Conservation (phyloP, 2,888 invertebrate species). For the Rhingia campestris region DNA sequence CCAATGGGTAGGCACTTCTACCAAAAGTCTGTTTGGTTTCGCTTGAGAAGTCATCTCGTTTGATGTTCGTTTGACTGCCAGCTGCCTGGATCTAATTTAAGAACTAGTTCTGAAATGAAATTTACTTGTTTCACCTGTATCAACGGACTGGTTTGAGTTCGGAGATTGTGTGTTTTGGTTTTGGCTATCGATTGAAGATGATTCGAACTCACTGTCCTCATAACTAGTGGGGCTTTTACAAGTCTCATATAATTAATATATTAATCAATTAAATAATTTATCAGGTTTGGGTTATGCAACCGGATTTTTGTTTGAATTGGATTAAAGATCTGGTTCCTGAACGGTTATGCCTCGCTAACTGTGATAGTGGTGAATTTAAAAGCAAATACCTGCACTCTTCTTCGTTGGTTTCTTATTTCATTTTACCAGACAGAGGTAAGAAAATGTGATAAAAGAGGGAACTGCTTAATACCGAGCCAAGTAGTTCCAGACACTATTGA, state of each 20-base stretch:
- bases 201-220: neutral
- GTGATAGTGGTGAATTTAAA: too few species aligned
- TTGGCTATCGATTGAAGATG: constrained; percentile 4
- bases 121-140: neutral
- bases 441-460: too few species aligned
- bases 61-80: neutral
- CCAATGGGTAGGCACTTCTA: neutral
- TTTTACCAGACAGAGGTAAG: too few species aligned
- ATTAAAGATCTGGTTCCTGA: too few species aligned
- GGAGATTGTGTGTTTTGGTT: neutral
- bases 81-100: neutral
- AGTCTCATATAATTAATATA: neutral
- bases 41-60: constrained; percentile 1
- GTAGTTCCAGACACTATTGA: too few species aligned
- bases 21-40: constrained; percentile 10
- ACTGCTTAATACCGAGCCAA: too few species aligned
- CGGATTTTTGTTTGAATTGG: neutral
- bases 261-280: neutral
- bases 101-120: constrained; percentile 8
- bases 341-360: too few species aligned
- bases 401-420: too few species aligned
- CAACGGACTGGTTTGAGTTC: neutral
- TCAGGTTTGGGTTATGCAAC: neutral
- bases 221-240: neutral
- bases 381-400: too few species aligned